Evolutionary conservation across 2,113 vertebrate species (phyloP).

Genomic region (Petrocephalus zakoni): DNA sequence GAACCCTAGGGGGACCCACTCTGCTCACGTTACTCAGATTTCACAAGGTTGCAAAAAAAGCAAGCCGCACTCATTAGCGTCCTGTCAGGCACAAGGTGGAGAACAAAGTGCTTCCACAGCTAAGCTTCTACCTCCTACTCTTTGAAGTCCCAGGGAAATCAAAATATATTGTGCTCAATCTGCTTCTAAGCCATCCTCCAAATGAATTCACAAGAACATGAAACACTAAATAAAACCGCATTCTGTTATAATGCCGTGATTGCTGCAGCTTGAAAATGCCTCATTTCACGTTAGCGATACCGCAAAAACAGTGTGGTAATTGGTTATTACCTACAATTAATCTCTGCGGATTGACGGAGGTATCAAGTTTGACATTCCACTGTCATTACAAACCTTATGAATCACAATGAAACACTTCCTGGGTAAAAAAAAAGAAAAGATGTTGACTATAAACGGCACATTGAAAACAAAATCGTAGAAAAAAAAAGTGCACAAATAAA

Average conservation of each 20-base stretch:
- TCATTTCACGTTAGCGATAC: background rate
- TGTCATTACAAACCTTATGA: background rate
- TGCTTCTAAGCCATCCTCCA: background rate
- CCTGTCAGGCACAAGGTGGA: background rate
- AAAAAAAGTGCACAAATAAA: background rate
- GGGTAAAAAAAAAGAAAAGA: background rate
- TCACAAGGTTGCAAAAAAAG: background rate
- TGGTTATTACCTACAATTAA: slow-evolving; percentile 1
- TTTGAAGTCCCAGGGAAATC: background rate
- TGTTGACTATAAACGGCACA: background rate
- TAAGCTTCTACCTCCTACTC: background rate
- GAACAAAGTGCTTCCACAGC: background rate
- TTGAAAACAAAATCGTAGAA: background rate
- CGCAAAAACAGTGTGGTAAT: background rate
- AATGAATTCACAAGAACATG: slow-evolving; percentile 8
- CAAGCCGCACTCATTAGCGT: background rate
- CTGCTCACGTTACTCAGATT: background rate
- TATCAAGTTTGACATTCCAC: background rate
- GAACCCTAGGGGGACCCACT: background rate
- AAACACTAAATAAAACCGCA: background rate
- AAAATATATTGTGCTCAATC: slow-evolving; percentile 2
- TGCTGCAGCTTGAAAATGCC: background rate
- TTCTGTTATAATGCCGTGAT: background rate
- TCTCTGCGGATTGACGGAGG: background rate
- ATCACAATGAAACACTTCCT: background rate